These are phyloP conservation scores for Chrysemys picta DNA, from an alignment of 2,113 vertebrate genomes.

Conservation along the genomic window DNA sequence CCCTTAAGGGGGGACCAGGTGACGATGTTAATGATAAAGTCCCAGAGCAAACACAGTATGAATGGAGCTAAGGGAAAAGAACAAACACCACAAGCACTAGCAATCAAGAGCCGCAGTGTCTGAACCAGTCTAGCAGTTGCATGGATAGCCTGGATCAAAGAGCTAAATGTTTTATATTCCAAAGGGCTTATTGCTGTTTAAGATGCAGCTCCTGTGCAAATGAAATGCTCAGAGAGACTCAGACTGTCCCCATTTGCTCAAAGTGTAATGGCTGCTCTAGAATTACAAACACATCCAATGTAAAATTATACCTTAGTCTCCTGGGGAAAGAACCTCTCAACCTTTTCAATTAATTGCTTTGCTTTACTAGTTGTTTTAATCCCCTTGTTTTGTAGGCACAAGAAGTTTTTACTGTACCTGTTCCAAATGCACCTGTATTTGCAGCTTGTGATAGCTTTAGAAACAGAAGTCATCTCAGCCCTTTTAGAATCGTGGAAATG, in stretches of 20 bases:
- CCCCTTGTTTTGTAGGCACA: neutral
- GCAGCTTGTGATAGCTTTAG: no score
- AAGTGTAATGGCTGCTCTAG: neutral
- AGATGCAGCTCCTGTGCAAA: neutral
- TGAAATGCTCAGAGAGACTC: neutral
- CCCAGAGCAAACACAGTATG: rapidly evolving
- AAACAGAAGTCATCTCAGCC: neutral
- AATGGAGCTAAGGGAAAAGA: neutral
- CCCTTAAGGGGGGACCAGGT: neutral
- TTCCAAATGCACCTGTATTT: neutral
- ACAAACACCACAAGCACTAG: neutral
- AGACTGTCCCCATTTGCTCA: neutral
- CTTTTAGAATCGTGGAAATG: neutral
- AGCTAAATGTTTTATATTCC: neutral
- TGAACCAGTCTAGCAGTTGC: neutral
- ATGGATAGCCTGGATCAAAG: neutral
- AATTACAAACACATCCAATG: neutral
- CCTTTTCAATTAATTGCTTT: neutral
- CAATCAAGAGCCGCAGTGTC: neutral
- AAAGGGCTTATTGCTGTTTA: neutral
- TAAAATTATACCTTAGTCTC: neutral
- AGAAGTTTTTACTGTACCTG: neutral
- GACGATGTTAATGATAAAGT: neutral
- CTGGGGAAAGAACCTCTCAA: neutral
- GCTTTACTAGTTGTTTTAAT: neutral